A percentile compares a stretch with the other conserved stretches of the same genome.
Evolutionary conservation across 2,113 vertebrate genomes (phyloP).

Genomic region (Channa argus): DNA sequence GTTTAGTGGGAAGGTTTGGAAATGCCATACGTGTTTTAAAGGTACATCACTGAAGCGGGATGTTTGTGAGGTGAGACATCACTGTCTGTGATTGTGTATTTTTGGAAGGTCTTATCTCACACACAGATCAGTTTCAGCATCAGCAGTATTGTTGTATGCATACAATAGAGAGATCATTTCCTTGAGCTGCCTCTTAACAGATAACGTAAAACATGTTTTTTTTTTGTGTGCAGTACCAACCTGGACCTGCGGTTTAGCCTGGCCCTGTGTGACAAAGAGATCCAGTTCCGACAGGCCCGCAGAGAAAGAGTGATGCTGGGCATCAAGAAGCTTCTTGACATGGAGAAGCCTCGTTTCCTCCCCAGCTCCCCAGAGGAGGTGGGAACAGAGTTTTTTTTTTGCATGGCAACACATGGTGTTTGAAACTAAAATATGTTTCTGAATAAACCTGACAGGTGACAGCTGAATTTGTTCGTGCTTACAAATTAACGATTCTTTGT

Average conservation of each 20-base stretch:
- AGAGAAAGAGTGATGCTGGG: constrained; percentile 88
- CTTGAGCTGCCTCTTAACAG: background rate
- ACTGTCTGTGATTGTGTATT: background rate
- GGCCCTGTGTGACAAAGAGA: constrained; percentile 94
- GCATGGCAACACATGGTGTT: no score
- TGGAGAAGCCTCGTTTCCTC: constrained; percentile 85
- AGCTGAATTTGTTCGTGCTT: no score
- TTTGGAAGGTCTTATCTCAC: constrained; percentile 1
- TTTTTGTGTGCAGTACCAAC: constrained; percentile 83
- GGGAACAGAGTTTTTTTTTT: constrained; percentile 2
- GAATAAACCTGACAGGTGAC: no score
- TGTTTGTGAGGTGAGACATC: background rate
- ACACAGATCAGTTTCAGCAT: background rate
- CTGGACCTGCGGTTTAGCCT: constrained; percentile 94
- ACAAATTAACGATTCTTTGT: no score
- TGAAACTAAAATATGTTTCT: no score
- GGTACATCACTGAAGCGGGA: background rate
- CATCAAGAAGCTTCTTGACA: constrained; percentile 90
- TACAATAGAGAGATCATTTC: background rate
- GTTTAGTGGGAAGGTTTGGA: background rate
- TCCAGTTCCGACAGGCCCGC: constrained; percentile 88
- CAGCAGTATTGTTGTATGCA: background rate
- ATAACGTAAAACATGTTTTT: background rate
- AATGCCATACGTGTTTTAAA: constrained; percentile 1
- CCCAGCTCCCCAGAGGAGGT: constrained; percentile 88